Conservation (phyloP, 2,888 invertebrate genomes). For the Odontocolon sp. region DNA sequence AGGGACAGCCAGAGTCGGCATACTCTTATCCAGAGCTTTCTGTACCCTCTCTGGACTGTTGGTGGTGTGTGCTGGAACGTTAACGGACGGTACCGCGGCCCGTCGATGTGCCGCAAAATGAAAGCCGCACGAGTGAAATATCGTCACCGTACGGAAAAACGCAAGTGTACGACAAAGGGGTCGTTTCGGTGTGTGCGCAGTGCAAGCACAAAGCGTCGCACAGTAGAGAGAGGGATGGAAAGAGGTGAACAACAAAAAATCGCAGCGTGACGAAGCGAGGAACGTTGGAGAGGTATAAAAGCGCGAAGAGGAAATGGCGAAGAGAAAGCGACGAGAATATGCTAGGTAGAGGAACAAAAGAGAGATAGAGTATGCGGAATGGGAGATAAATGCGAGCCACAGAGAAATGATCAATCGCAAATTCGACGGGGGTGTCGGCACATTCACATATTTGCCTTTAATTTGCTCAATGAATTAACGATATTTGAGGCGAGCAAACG, state of each 20-base stretch:
- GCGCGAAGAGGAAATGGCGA: slow-evolving; percentile 23
- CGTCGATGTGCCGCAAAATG: slow-evolving; percentile 52
- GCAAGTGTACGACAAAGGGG: slow-evolving; percentile 51
- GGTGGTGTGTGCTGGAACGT: not conserved
- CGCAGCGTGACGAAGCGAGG: slow-evolving; percentile 28
- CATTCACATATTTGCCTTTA: slow-evolving; percentile 71
- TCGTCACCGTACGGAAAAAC: slow-evolving; percentile 55
- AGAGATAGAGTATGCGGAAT: slow-evolving; percentile 21
- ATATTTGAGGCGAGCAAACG: slow-evolving; percentile 67
- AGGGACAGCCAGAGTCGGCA: slow-evolving; percentile 3
- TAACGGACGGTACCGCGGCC: slow-evolving; percentile 25
- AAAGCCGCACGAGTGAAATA: slow-evolving; percentile 61
- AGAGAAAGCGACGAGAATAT: slow-evolving; percentile 12
- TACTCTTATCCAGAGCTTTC: not conserved
- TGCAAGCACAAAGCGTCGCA: slow-evolving; percentile 53
- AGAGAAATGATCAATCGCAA: slow-evolving; percentile 64
- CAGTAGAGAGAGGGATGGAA: slow-evolving; percentile 39
- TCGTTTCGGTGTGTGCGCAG: slow-evolving; percentile 2
- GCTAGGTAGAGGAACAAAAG: not conserved
- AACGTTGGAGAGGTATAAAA: slow-evolving; percentile 34
- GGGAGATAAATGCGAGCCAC: slow-evolving; percentile 12
- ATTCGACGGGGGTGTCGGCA: slow-evolving; percentile 50
- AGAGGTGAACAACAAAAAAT: slow-evolving; percentile 54
- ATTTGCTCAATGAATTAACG: slow-evolving; percentile 70
- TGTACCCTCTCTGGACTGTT: slow-evolving; percentile 9